These are phyloP conservation scores for Indri indri DNA, from an alignment of 2,113 vertebrate genomes.

Conservation along the genomic window DNA sequence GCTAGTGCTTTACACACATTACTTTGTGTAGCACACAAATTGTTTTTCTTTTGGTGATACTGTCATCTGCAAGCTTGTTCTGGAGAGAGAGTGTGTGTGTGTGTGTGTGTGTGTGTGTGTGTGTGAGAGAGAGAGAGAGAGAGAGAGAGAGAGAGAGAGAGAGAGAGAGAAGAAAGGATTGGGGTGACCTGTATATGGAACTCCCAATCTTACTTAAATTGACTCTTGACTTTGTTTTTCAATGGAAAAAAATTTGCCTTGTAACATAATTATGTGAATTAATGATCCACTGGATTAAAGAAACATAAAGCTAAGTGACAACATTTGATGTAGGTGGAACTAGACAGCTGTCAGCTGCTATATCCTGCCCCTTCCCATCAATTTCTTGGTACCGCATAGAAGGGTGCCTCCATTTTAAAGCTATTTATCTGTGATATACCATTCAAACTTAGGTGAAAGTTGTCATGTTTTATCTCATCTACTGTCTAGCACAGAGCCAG, in stretches of 20 bases:
- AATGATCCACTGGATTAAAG: constrained; percentile 4
- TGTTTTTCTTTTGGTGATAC: background rate
- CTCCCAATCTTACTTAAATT: background rate
- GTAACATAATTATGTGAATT: background rate
- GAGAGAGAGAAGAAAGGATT: background rate
- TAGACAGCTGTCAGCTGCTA: background rate
- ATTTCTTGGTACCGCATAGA: background rate
- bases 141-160: background rate
- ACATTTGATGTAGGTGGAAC: background rate
- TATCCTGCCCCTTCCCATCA: background rate
- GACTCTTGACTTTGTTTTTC: constrained; percentile 26
- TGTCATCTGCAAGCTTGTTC: background rate
- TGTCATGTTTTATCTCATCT: background rate
- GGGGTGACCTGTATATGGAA: background rate
- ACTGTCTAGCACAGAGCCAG: background rate
- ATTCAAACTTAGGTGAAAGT: background rate
- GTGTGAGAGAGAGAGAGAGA: background rate
- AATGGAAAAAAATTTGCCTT: background rate
- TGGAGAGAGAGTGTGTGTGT: background rate
- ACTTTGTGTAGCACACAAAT: background rate
- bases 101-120: background rate
- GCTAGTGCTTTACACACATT: background rate
- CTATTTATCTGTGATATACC: background rate
- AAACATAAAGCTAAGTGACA: background rate
- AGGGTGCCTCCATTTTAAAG: background rate